Evolutionary conservation across 2,797 vertebrate species (phyloP).

Genomic region (Schizothorax lantsangensis): DNA sequence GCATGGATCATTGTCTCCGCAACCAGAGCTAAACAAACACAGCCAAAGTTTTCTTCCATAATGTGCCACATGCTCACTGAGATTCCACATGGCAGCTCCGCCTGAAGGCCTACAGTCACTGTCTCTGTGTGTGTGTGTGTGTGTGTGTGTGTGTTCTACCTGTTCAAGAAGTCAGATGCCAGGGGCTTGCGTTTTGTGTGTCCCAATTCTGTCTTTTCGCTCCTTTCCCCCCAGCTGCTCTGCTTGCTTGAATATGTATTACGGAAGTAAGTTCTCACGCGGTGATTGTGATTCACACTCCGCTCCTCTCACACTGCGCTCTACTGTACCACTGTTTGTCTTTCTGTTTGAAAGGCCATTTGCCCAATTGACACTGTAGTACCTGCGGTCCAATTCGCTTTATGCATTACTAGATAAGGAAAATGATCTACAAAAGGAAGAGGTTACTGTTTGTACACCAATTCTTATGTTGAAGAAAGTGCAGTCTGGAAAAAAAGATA

Average conservation of each 20-base stretch:
- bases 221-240: conserved; percentile 44
- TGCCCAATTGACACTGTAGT: background rate
- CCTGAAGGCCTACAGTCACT: conserved; percentile 37
- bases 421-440: conserved; percentile 13
- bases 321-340: conserved; percentile 36
- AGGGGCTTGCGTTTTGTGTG: conserved; percentile 46
- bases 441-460: background rate
- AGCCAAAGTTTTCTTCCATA: conserved; percentile 22
- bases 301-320: conserved; percentile 22
- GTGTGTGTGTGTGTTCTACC: conserved; percentile 26
- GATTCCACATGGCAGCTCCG: conserved; percentile 53
- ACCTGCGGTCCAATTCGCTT: conserved; percentile 13
- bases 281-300: conserved; percentile 38
- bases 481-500: background rate
- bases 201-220: conserved; percentile 60
- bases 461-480: background rate
- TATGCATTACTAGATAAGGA: conserved; percentile 21
- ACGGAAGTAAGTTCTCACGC: conserved; percentile 39
- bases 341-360: conserved; percentile 32
- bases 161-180: conserved; percentile 53
- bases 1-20: conserved; percentile 5
- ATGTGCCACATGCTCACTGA: conserved; percentile 28
- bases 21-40: conserved; percentile 25
- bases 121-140: background rate
- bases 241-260: conserved; percentile 59